These are phyloP conservation scores for Eulithis prunata DNA, from an alignment of 2,888 invertebrate genomes.

Conservation along the genomic window DNA sequence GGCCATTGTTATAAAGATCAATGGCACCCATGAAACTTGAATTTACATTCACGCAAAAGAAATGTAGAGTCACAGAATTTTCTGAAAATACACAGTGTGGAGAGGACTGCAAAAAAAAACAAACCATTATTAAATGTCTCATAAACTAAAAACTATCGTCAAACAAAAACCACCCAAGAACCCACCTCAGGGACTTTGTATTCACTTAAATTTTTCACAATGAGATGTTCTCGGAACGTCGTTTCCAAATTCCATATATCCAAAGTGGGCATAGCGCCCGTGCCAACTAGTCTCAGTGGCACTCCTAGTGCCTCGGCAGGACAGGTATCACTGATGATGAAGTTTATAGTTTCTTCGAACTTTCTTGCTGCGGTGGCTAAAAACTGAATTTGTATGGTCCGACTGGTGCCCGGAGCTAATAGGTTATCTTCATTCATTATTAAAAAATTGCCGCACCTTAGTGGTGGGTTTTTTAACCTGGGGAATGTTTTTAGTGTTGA, in stretches of 20 bases:
- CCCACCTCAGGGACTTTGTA: slow-evolving; percentile 78
- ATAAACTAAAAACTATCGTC: not conserved
- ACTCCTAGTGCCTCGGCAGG: slow-evolving; percentile 80
- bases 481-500: slow-evolving; percentile 1
- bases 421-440: slow-evolving; percentile 76
- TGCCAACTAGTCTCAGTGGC: slow-evolving; percentile 75
- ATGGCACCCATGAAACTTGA: slow-evolving; percentile 61
- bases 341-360: slow-evolving; percentile 74
- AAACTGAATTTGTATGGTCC: slow-evolving; percentile 73
- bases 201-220: slow-evolving; percentile 80
- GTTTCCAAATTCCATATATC: slow-evolving; percentile 83
- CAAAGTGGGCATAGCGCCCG: slow-evolving; percentile 83
- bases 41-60: slow-evolving; percentile 72
- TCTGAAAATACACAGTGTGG: slow-evolving; percentile 77
- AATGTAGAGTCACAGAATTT: slow-evolving; percentile 73
- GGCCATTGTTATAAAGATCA: slow-evolving; percentile 75
- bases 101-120: slow-evolving; percentile 61
- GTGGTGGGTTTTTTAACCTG: slow-evolving; percentile 70
- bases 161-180: not conserved
- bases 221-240: slow-evolving; percentile 85
- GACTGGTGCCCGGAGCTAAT: slow-evolving; percentile 73
- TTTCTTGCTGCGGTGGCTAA: slow-evolving; percentile 62
- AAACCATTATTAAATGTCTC: slow-evolving; percentile 13
- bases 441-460: slow-evolving; percentile 75
- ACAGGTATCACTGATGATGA: slow-evolving; percentile 76